Base-by-base conservation (phyloP, 2,888 invertebrate species). In the Hemistola chrysoprasaria region DNA sequence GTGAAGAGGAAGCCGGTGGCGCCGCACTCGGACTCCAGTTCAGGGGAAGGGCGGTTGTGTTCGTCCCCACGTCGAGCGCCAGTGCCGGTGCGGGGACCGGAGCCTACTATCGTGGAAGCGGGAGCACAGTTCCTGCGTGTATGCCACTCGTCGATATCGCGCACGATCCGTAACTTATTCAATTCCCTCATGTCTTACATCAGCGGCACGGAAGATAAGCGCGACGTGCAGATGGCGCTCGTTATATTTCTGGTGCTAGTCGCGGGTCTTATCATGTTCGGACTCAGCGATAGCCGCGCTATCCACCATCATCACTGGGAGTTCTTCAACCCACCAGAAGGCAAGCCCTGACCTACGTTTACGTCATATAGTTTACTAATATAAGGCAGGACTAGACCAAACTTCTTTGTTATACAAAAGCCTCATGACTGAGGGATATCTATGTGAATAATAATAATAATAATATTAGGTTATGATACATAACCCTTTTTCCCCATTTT, bases 271-370 rank as follows among this genome's bases (percentile, higher is more conserved):
- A 91, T 96, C 48, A 90, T 96, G 77, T 90, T 95, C 51, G 92
- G 94, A 33, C 90, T 94, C 44, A 93, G 94, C 46, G 92, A 92
- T 51, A 92, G 92, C 47, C 91, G 93, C 39, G 92, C 93, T 32
- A 91, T 95, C 53, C 95, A 96, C 71, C 92, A 94, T 59, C 94
- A 95, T 71, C 95, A 95, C 61, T 96, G 96, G 96, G 96, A 96
- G 73, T 96, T 93, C 75, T 95, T 95, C 62, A 95, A 95, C 83
- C 95, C 95, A 6, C 95, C 95, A 5, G 92, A 92, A 47, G 91
- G 87, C 23, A 89, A 90, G 32, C 79, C 79, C 39, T 85, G 62
- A 78, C 51, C 38, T 25, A 11, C 16, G 36, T 47, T 44, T 34
- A 26, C 38, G 23, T 48, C 38, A 41, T 53, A n/a, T n/a, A n/a